Percentiles rank a stretch among this genome's conserved stretches.
phyloP scores from a whole-genome alignment of 2,797 vertebrate genomes.

The Etheostoma perlongum region DNA sequence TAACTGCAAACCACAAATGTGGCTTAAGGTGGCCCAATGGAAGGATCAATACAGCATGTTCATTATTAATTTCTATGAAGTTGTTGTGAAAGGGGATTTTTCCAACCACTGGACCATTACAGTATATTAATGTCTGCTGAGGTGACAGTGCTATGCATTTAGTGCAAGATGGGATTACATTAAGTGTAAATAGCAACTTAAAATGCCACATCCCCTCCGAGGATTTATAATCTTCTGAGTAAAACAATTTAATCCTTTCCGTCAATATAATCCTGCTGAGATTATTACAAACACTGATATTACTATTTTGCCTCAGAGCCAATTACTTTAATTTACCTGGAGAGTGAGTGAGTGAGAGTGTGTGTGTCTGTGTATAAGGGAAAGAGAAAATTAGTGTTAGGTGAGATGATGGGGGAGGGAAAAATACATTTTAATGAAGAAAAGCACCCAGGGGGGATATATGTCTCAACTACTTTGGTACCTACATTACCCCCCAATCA shows the following conservation, averaged over 20 bases:
- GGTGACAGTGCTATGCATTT: slow-evolving; percentile 46
- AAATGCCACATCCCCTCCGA: slow-evolving; percentile 46
- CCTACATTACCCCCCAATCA: slow-evolving; percentile 33
- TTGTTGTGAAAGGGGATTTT: slow-evolving; percentile 33
- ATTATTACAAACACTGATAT: slow-evolving; percentile 73
- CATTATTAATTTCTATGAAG: slow-evolving; percentile 47
- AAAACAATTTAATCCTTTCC: slow-evolving; percentile 72
- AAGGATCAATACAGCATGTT: slow-evolving; percentile 46
- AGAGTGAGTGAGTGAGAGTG: slow-evolving; percentile 43
- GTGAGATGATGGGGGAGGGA: slow-evolving; percentile 58
- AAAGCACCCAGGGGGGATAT: slow-evolving; percentile 66
- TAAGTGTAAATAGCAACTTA: slow-evolving; percentile 65
- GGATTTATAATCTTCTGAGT: slow-evolving; percentile 67
- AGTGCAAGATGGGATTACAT: slow-evolving; percentile 44
- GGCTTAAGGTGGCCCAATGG: not conserved
- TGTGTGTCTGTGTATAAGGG: slow-evolving; percentile 1
- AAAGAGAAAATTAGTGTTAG: slow-evolving; percentile 47
- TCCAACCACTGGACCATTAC: slow-evolving; percentile 41
- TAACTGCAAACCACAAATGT: slow-evolving; percentile 27
- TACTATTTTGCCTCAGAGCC: slow-evolving; percentile 70
- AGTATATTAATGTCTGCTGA: slow-evolving; percentile 49
- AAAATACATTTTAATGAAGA: slow-evolving; percentile 70
- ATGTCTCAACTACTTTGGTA: slow-evolving; percentile 66
- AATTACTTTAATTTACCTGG: slow-evolving; percentile 74
- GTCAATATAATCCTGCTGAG: slow-evolving; percentile 76